Percentiles rank a stretch among this genome's conserved stretches.
Conservation (phyloP, 2,113 vertebrate genomes). For the Tiliqua scincoides region DNA sequence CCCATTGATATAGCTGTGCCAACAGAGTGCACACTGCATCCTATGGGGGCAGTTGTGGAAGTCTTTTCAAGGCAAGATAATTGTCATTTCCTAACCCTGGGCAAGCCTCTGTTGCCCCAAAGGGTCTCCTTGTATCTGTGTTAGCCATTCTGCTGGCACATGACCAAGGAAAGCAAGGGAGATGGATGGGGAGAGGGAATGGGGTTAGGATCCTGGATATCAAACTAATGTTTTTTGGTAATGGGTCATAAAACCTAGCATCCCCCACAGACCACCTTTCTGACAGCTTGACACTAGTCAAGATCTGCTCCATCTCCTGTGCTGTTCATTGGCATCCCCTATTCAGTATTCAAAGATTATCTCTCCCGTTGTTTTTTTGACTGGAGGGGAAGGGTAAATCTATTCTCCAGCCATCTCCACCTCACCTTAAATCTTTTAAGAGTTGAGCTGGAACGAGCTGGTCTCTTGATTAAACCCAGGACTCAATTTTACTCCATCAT, state of each 20-base stretch:
- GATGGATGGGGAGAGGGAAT: not conserved
- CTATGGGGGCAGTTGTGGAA: too few species aligned
- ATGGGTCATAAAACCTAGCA: not conserved
- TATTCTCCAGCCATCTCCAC: not conserved
- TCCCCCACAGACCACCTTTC: fast-evolving
- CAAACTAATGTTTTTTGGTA: not conserved
- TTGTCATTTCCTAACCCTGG: too few species aligned
- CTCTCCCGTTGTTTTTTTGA: not conserved
- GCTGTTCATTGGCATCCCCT: not conserved
- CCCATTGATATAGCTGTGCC: too few species aligned
- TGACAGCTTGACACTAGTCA: not conserved
- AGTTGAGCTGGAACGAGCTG: slow-evolving; percentile 12
- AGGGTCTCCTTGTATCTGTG: too few species aligned
- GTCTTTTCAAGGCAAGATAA: too few species aligned
- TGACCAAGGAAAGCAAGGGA: not conserved
- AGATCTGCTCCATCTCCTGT: not conserved
- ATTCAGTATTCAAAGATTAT: not conserved
- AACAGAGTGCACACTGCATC: too few species aligned
- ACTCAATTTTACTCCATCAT: slow-evolving; percentile 37
- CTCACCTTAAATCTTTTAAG: slow-evolving; percentile 24
- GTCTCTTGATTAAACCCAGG: slow-evolving; percentile 38
- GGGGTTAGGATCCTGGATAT: too few species aligned
- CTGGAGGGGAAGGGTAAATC: slow-evolving; percentile 2
- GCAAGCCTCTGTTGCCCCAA: too few species aligned
- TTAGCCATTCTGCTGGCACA: too few species aligned